Percentiles rank a stretch among this genome's conserved stretches.
Conservation (phyloP, 2,113 vertebrate species). For the Ia io region DNA sequence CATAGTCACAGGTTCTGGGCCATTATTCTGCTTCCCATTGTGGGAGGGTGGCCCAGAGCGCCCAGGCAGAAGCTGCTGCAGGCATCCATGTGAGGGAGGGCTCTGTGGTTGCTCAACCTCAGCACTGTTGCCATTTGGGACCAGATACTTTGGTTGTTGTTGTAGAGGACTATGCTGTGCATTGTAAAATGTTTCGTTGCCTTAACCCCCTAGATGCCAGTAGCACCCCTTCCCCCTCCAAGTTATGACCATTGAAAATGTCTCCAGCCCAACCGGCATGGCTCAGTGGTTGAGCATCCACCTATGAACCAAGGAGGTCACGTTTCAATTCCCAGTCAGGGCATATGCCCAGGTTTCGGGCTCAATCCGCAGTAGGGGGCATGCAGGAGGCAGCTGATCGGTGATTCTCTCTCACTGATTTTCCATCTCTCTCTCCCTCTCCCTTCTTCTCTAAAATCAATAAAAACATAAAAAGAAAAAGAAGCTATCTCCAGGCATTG, state of each 20-base stretch:
- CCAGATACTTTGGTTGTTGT: neutral
- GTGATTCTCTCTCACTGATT: too few species aligned
- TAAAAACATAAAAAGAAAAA: too few species aligned
- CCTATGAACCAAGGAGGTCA: too few species aligned
- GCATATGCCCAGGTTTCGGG: too few species aligned
- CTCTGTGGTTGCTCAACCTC: neutral
- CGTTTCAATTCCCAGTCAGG: too few species aligned
- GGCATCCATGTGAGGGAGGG: neutral
- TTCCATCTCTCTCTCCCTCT: too few species aligned
- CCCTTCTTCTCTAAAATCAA: too few species aligned
- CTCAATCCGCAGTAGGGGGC: too few species aligned
- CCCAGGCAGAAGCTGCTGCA: too few species aligned
- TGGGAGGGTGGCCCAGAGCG: fast-evolving
- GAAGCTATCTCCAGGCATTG: neutral
- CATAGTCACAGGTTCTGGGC: neutral
- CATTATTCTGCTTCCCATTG: neutral
- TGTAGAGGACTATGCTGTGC: fast-evolving
- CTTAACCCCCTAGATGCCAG: neutral
- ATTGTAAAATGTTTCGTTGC: fast-evolving
- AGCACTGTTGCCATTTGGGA: neutral
- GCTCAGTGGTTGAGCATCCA: too few species aligned
- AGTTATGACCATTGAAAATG: neutral
- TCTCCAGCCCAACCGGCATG: neutral
- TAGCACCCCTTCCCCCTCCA: too few species aligned
- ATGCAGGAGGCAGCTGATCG: too few species aligned